phyloP scores from a whole-genome alignment of 2,888 invertebrate genomes.

The Eristalis pertinax region DNA sequence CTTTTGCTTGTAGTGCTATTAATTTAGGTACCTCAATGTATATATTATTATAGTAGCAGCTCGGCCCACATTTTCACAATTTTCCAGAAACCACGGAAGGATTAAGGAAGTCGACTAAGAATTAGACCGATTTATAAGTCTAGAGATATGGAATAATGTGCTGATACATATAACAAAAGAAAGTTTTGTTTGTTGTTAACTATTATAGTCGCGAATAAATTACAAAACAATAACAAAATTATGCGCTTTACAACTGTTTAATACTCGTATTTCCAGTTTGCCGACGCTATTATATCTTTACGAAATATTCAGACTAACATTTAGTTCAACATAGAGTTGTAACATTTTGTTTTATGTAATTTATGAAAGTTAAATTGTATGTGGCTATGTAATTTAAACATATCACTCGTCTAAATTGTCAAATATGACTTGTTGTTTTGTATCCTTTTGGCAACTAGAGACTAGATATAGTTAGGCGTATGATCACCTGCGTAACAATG shows the following conservation, averaged over 20 bases:
- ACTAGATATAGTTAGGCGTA: no score
- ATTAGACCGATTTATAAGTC: background rate
- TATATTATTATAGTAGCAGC: background rate
- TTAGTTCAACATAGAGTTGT: background rate
- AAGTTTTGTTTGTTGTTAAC: background rate
- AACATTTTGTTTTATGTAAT: background rate
- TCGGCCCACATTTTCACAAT: background rate
- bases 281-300: background rate
- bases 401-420: no score
- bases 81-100: background rate
- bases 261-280: background rate
- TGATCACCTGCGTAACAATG: no score
- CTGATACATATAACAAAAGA: background rate
- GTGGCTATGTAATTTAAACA: background rate
- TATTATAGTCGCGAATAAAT: background rate
- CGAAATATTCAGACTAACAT: background rate
- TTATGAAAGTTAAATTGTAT: background rate
- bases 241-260: background rate
- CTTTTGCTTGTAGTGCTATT: background rate
- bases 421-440: no score
- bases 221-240: background rate
- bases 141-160: background rate
- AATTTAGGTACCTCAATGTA: background rate
- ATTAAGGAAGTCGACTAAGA: background rate
- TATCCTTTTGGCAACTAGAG: no score